phyloP scores from a whole-genome alignment of 2,888 invertebrate genomes.

The Acanthoscelides obtectus region DNA sequence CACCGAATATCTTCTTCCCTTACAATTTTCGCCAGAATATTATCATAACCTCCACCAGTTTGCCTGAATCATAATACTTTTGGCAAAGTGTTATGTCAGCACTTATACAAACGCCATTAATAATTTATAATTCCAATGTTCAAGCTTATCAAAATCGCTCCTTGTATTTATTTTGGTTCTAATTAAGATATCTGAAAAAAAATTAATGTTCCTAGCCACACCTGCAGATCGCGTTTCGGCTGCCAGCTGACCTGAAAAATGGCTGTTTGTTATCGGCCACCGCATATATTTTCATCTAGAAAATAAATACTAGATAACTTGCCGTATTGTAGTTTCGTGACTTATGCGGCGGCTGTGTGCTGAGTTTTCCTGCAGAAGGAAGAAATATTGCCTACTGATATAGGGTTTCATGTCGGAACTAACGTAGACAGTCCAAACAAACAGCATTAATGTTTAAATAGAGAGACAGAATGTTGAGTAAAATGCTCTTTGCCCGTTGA shows the following conservation, averaged over 20 bases:
- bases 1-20: too few relatives aligned
- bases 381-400: neutral
- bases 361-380: neutral
- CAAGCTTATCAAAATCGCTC: neutral
- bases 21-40: too few relatives aligned
- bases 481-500: neutral
- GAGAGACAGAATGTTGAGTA: neutral
- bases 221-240: neutral
- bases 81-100: too few relatives aligned
- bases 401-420: neutral
- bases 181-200: neutral
- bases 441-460: neutral
- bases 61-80: too few relatives aligned
- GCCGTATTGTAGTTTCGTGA: neutral
- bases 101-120: too few relatives aligned
- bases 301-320: neutral
- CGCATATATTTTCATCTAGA: neutral
- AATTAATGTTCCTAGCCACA: neutral
- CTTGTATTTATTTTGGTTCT: neutral
- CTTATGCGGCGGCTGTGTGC: neutral
- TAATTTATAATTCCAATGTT: neutral
- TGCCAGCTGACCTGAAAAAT: neutral
- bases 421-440: neutral
- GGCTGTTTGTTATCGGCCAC: neutral
- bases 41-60: too few relatives aligned